These are phyloP conservation scores for Malurus splendens DNA, from an alignment of 2,797 vertebrate species.

Conservation along the genomic window DNA sequence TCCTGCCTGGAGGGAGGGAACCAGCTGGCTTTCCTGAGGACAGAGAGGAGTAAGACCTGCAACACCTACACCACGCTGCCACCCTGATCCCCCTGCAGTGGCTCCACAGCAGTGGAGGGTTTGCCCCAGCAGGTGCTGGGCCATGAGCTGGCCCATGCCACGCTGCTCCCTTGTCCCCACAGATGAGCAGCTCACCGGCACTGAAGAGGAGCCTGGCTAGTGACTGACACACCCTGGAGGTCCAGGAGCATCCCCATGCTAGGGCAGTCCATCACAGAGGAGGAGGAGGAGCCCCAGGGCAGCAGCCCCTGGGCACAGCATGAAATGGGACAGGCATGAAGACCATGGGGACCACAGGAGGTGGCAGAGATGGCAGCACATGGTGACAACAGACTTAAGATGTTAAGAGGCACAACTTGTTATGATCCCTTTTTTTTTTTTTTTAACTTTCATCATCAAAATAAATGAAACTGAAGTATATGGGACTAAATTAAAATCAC, in stretches of 20 bases:
- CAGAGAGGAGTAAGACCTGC: not conserved
- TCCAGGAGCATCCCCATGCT: not conserved
- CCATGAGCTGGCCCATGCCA: not conserved
- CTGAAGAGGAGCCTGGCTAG: not conserved
- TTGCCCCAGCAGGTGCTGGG: not conserved
- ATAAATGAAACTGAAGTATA: not conserved
- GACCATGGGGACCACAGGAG: not conserved
- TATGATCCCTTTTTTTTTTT: not conserved
- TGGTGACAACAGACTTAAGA: not conserved
- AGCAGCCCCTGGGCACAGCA: not conserved
- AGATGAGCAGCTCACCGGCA: not conserved
- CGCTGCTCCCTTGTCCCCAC: not conserved
- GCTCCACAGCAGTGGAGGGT: not conserved
- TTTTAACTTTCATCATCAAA: not conserved
- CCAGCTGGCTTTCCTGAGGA: not conserved
- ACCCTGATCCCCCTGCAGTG: not conserved
- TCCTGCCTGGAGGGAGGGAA: not conserved
- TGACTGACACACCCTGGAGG: not conserved
- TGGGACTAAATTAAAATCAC: conserved; percentile 24
- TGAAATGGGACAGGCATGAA: not conserved
- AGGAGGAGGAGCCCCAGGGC: not conserved
- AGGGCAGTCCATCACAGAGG: not conserved
- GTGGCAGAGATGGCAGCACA: conserved; percentile 6
- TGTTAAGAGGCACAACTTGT: conserved; percentile 52
- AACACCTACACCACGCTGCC: not conserved